These are phyloP conservation scores for Nothocercus nigrocapillus DNA, from an alignment of 2,113 vertebrate species.

Conservation along the genomic window DNA sequence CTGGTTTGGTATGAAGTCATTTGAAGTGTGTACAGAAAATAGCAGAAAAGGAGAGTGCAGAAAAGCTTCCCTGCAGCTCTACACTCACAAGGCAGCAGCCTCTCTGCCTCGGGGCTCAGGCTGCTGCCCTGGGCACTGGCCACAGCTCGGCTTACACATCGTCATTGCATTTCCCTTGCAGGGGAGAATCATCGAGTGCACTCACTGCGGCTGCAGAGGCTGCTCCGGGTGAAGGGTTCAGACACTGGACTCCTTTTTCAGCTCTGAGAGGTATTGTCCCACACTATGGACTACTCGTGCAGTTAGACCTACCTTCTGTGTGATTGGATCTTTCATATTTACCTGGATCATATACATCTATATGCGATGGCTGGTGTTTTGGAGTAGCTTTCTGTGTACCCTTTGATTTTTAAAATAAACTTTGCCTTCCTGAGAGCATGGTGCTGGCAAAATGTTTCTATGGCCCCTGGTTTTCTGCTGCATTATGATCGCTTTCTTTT, in stretches of 20 bases:
- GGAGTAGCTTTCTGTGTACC: constrained; percentile 22
- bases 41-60: background rate
- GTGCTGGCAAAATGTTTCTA: background rate
- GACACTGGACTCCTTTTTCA: background rate
- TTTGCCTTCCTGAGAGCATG: background rate
- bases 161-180: constrained; percentile 60
- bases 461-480: background rate
- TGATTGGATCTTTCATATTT: background rate
- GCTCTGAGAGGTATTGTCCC: background rate
- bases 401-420: constrained; percentile 70
- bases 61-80: fast-evolving
- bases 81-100: background rate
- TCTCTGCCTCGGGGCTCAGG: fast-evolving
- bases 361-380: background rate
- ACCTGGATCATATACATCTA: background rate
- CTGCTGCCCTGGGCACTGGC: background rate
- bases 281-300: background rate
- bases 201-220: constrained; percentile 96
- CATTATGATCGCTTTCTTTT: background rate
- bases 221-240: constrained; percentile 86
- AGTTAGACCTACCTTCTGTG: background rate
- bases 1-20: background rate
- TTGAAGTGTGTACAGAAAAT: background rate
- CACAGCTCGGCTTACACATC: fast-evolving
- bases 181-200: constrained; percentile 98